These are phyloP conservation scores for Hyalella azteca DNA, from an alignment of 2,888 invertebrate species.

Conservation along the genomic window DNA sequence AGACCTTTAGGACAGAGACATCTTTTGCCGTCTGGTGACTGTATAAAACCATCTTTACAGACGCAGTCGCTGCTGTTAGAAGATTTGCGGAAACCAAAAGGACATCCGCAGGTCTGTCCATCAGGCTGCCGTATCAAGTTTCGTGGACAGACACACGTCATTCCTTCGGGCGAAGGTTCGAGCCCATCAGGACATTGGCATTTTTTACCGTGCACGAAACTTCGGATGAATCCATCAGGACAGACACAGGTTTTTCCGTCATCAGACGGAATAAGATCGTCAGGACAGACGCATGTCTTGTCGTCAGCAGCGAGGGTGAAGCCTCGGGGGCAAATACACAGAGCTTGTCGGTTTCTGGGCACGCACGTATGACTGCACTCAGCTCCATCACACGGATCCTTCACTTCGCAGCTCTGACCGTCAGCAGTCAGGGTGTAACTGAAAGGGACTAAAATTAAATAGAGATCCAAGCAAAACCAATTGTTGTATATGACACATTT, in stretches of 20 bases:
- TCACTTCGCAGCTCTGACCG: background rate
- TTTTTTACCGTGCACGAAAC: background rate
- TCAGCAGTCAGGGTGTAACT: background rate
- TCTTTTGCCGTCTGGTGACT: slow-evolving; percentile 47
- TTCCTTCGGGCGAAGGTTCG: background rate
- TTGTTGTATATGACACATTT: too few relatives aligned
- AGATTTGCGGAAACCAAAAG: slow-evolving; percentile 47
- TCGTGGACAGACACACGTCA: slow-evolving; percentile 7
- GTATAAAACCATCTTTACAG: slow-evolving; percentile 50
- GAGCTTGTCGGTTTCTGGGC: background rate
- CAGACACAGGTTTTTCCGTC: slow-evolving; percentile 3
- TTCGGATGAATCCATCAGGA: background rate
- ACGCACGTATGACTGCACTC: slow-evolving; percentile 6
- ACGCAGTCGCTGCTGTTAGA: slow-evolving; percentile 51
- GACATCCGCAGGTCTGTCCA: slow-evolving; percentile 52
- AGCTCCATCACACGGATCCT: background rate
- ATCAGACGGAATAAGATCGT: background rate
- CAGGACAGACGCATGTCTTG: slow-evolving; percentile 17
- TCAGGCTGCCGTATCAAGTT: background rate
- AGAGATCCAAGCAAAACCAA: too few relatives aligned
- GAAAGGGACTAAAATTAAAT: too few relatives aligned
- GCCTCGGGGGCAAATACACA: slow-evolving; percentile 37
- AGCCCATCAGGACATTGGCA: slow-evolving; percentile 14
- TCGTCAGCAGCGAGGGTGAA: slow-evolving; percentile 42
- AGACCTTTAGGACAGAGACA: slow-evolving; percentile 48